Base-by-base conservation (phyloP, 2,113 vertebrate genomes). In the Seriola aureovittata region DNA sequence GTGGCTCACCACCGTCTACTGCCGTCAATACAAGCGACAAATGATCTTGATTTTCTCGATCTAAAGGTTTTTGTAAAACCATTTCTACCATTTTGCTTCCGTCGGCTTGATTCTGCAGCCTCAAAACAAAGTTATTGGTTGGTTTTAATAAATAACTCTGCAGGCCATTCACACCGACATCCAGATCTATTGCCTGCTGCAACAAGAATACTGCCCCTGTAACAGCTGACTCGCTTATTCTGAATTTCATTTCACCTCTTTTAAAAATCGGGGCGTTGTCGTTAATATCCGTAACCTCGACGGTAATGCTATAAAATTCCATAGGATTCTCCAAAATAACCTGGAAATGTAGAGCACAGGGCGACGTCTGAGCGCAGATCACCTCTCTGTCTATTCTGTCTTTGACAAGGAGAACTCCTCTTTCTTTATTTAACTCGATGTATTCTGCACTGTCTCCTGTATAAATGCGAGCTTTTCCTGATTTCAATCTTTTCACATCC, bases 331-430 rank as follows among this genome's bases (percentile, higher is more conserved):
- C 93, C 71, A 96, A 23, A 59, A 96, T 90, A 19, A 96, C 46
- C 58, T 96, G 95, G 42, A 95, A 94, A 84, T 92, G 90, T 8
- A 96, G 75, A 67, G 94, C 73, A 25, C 96, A 96, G 0, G 93
- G 92, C 10, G 92, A 82, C 0, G 46, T 76, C 75, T 93, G 85
- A 34, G 84, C 86, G 46, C 97, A 97, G 19, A 96, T 75, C 4
- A 25, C 32, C 66, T 97, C 97, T 68, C 96, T 78, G 82, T 97
- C 96, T 57, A 97, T 93, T 89, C 90, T 96, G 44, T 95, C 89
- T 60, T 89, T 95, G 67, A 96, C 65, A 1, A 91, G 57, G 32
- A 97, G 89, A 42, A 93, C 78, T 38, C 86, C 93, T 0, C 50
- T 94, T 3, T 89, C 83, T 81, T 72, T 89, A 58, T 94, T 78